These are phyloP conservation scores for Epinotia bilunana DNA, from an alignment of 2,888 invertebrate species.

Conservation along the genomic window DNA sequence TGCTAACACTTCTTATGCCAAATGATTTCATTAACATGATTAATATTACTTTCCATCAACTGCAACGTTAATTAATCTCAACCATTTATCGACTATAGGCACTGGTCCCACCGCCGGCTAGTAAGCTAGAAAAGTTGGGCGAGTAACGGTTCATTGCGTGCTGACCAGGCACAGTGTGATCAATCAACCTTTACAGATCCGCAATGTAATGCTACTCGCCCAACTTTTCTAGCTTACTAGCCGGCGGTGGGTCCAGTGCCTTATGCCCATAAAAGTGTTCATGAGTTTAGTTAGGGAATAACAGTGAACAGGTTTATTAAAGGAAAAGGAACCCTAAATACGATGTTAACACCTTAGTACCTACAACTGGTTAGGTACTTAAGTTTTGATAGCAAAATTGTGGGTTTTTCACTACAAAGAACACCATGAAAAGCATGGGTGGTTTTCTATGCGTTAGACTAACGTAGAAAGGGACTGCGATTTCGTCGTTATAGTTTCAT, in stretches of 20 bases:
- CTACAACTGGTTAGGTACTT: conserved; percentile 52
- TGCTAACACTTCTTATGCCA: neutral
- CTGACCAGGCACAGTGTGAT: too few species aligned
- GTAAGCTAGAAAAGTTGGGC: too few species aligned
- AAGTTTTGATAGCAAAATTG: conserved; percentile 64
- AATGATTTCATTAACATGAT: neutral
- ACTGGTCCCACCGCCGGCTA: too few species aligned
- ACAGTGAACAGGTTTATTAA: neutral
- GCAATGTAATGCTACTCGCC: too few species aligned
- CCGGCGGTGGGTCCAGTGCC: too few species aligned
- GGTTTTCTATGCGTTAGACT: neutral
- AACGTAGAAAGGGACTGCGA: neutral
- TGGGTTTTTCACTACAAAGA: conserved; percentile 48
- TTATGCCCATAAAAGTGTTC: neutral
- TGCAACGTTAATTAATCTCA: neutral
- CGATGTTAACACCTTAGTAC: conserved; percentile 61
- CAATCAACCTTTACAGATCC: too few species aligned
- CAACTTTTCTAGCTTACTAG: too few species aligned
- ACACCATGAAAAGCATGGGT: neutral
- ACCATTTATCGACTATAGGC: neutral
- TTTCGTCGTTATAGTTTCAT: neutral
- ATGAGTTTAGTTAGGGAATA: neutral
- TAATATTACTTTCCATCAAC: neutral
- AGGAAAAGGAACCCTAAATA: conserved; percentile 44
- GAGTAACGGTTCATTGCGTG: too few species aligned